Evolutionary conservation across 1,140 invertebrate genomes (phyloP).

Genomic region (Drosophila ananassae): DNA sequence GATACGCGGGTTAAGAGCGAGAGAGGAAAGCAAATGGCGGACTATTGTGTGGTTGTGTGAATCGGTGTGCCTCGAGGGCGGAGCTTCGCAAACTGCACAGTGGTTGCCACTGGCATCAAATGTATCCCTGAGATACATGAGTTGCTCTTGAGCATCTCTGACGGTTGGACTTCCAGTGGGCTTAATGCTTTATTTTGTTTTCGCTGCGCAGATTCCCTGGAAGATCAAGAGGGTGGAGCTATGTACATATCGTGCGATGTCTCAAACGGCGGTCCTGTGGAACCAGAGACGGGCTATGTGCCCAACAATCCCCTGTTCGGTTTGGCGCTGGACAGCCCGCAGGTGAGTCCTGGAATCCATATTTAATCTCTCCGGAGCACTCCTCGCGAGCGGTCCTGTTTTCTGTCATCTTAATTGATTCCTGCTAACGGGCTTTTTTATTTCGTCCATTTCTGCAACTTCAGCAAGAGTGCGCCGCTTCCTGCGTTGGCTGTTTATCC

Average conservation of each 20-base stretch:
- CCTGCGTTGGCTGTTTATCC: slow-evolving; percentile 82
- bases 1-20: slow-evolving; percentile 19
- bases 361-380: slow-evolving; percentile 33
- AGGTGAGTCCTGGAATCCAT: slow-evolving; percentile 61
- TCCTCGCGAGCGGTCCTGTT: slow-evolving; percentile 10
- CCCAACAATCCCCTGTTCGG: slow-evolving; percentile 84
- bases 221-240: slow-evolving; percentile 84
- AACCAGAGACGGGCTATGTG: slow-evolving; percentile 84
- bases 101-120: slow-evolving; percentile 48
- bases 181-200: slow-evolving; percentile 7
- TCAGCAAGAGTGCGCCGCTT: slow-evolving; percentile 83
- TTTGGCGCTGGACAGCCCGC: slow-evolving; percentile 83
- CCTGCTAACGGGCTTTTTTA: slow-evolving; percentile 13
- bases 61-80: slow-evolving; percentile 51
- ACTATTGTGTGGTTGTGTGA: slow-evolving; percentile 9
- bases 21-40: slow-evolving; percentile 70
- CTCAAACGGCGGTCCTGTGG: slow-evolving; percentile 84
- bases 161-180: slow-evolving; percentile 22
- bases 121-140: slow-evolving; percentile 19
- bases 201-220: slow-evolving; percentile 83
- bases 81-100: slow-evolving; percentile 65
- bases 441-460: slow-evolving; percentile 17
- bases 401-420: background rate
- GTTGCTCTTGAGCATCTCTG: slow-evolving; percentile 32
- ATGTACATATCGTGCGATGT: slow-evolving; percentile 85